A percentile compares a stretch with the other conserved stretches of the same genome.
Conservation (phyloP, 2,113 vertebrate genomes). For the Tetrao urogallus region DNA sequence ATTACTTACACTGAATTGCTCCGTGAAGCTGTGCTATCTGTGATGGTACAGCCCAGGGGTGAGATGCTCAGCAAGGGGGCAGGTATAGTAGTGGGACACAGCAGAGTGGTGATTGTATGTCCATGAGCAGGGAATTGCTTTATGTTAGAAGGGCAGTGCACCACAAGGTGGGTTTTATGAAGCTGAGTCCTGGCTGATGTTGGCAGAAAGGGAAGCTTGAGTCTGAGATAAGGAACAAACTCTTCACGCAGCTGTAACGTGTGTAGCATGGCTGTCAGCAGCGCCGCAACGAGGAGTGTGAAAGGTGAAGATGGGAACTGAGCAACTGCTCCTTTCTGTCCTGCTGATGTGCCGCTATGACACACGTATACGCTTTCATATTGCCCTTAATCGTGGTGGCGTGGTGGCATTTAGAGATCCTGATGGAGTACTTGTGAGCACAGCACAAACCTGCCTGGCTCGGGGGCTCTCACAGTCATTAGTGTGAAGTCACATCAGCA, state of each 20-base stretch:
- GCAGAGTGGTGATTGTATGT: not conserved
- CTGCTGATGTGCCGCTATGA: not conserved
- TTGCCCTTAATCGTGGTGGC: not conserved
- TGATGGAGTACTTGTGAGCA: not conserved
- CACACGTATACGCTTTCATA: not conserved
- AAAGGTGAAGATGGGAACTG: not conserved
- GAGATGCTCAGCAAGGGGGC: not conserved
- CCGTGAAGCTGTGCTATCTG: fast-evolving
- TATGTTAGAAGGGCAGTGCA: not conserved
- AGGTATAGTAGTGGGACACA: not conserved
- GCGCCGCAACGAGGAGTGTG: not conserved
- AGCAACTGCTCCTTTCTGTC: not conserved
- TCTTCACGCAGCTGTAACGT: not conserved
- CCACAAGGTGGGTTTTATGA: not conserved
- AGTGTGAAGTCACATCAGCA: not conserved
- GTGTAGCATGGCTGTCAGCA: not conserved
- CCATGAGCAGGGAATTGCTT: not conserved
- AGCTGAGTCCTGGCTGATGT: not conserved
- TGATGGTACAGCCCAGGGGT: not conserved
- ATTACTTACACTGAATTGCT: not conserved
- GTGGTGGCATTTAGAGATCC: not conserved
- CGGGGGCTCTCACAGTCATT: not conserved
- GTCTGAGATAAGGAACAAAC: not conserved
- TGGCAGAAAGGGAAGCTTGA: not conserved
- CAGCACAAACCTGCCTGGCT: not conserved